Conservation (phyloP, 2,797 vertebrate species). For the Phalloptychus januarius region DNA sequence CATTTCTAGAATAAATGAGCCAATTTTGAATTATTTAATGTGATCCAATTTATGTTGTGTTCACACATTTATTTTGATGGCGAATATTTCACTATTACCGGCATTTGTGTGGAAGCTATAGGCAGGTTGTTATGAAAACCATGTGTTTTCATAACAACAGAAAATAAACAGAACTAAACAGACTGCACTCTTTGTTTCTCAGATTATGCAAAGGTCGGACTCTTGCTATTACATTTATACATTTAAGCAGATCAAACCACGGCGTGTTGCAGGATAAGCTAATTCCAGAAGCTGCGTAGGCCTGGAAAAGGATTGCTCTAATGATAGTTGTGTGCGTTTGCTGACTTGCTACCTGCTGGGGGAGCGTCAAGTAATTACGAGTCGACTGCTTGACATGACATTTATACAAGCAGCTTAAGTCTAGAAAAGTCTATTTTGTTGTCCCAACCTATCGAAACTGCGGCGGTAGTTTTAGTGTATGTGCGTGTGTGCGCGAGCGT, state of each 20-base stretch:
- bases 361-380: background rate
- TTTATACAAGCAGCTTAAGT: background rate
- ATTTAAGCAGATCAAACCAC: background rate
- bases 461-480: no score
- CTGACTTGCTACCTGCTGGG: background rate
- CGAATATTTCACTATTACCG: background rate
- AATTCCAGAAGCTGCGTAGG: slow-evolving; percentile 7
- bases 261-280: background rate
- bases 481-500: background rate
- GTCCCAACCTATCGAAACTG: background rate
- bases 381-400: background rate
- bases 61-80: no score
- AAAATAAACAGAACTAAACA: background rate
- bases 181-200: background rate
- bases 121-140: no score
- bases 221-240: background rate
- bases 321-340: background rate
- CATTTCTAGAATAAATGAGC: background rate
- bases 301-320: background rate
- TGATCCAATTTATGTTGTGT: background rate
- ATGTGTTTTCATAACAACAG: background rate
- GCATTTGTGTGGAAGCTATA: background rate
- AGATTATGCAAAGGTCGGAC: background rate
- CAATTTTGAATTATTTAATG: background rate
- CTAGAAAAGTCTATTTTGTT: background rate